Conservation (phyloP, 2,113 vertebrate genomes). For the Tachuris rubrigastra region DNA sequence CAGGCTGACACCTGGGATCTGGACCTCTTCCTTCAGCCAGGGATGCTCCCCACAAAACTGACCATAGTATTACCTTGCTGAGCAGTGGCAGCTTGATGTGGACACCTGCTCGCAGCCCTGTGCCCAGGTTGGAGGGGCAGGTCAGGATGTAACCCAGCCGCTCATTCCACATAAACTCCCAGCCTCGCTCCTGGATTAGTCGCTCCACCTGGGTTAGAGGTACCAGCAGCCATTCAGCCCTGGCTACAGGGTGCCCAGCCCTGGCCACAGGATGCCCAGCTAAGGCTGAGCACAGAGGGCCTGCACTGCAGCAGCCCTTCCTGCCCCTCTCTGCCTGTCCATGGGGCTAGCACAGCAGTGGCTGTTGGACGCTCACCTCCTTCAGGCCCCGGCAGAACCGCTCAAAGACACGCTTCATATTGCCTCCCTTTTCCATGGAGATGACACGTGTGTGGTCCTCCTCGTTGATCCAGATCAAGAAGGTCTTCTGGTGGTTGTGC, state of each 20-base stretch:
- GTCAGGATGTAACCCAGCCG: slow-evolving; percentile 83
- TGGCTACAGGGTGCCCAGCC: neutral
- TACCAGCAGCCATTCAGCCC: neutral
- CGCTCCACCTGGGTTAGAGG: slow-evolving; percentile 75
- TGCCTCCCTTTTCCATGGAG: slow-evolving; percentile 90
- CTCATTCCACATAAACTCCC: slow-evolving; percentile 90
- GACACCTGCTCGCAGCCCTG: slow-evolving; percentile 82
- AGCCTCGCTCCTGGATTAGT: slow-evolving; percentile 82
- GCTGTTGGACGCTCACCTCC: slow-evolving; percentile 72
- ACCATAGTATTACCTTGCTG: slow-evolving; percentile 75
- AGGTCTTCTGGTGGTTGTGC: slow-evolving; percentile 86
- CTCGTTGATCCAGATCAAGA: slow-evolving; percentile 85
- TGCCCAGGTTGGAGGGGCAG: slow-evolving; percentile 86
- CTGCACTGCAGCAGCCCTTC: neutral
- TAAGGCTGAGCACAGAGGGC: accelerated
- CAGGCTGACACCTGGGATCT: neutral
- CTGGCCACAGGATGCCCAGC: neutral
- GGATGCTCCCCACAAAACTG: neutral
- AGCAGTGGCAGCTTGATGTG: slow-evolving; percentile 83
- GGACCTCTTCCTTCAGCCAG: neutral
- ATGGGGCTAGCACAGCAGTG: accelerated
- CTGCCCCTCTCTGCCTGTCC: neutral
- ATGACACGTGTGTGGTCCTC: slow-evolving; percentile 85
- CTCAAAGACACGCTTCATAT: slow-evolving; percentile 97
- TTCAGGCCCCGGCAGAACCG: slow-evolving; percentile 92